Conservation (phyloP, 2,797 vertebrate genomes). For the Megalops cyprinoides region DNA sequence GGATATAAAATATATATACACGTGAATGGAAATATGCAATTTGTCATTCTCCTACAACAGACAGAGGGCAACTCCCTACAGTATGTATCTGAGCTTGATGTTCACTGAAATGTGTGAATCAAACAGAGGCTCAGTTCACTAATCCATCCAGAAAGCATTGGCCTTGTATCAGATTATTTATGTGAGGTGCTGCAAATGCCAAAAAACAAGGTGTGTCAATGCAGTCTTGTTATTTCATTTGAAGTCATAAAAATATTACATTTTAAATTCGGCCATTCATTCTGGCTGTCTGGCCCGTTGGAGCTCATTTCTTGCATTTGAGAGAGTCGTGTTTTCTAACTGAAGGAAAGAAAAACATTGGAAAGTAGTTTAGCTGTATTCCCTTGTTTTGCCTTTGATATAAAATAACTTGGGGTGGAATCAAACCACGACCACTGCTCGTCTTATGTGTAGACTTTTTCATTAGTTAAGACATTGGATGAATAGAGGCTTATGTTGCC, state of each 20-base stretch:
- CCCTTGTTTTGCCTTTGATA: conserved; percentile 43
- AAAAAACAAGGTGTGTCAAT: conserved; percentile 77
- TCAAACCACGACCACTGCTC: conserved; percentile 58
- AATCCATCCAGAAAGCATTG: conserved; percentile 70
- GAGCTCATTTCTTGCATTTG: conserved; percentile 54
- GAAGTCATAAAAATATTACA: conserved; percentile 56
- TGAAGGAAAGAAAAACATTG: conserved; percentile 69
- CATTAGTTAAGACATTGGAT: conserved; percentile 72
- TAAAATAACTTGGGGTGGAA: conserved; percentile 64
- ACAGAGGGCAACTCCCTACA: conserved; percentile 53
- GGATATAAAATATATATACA: conserved; percentile 60
- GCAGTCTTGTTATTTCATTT: conserved; percentile 70
- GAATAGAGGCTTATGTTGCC: conserved; percentile 74
- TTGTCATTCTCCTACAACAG: conserved; percentile 71
- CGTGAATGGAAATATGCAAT: conserved; percentile 58
- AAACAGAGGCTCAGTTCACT: conserved; percentile 66
- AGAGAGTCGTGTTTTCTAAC: neutral
- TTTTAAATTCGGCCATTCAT: conserved; percentile 71
- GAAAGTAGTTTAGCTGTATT: conserved; percentile 56
- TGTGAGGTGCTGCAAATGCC: conserved; percentile 62
- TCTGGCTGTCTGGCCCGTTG: conserved; percentile 55
- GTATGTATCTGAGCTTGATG: neutral
- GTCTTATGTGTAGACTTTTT: conserved; percentile 72
- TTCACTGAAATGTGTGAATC: conserved; percentile 51
- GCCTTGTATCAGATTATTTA: conserved; percentile 74